Evolutionary conservation across 1,140 invertebrate species (phyloP).

Genomic region (Leptestheria dahalacensis): DNA sequence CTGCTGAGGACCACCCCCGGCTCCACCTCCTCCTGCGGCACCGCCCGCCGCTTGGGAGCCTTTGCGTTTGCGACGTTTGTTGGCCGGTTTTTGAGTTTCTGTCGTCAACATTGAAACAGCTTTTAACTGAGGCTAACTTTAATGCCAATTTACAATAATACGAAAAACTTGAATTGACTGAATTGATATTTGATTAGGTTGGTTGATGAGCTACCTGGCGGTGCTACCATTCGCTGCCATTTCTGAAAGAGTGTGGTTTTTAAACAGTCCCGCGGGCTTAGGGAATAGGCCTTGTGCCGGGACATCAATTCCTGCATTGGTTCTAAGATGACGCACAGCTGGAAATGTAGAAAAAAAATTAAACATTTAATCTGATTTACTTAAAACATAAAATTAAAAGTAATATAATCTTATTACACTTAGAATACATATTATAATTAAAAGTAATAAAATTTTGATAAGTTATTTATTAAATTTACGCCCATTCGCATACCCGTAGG

Average conservation of each 20-base stretch:
- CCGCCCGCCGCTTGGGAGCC: slow-evolving; percentile 48
- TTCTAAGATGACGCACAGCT: slow-evolving; percentile 95
- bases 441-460: neutral
- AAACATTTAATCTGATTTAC: no score
- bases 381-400: no score
- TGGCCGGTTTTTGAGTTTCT: slow-evolving; percentile 86
- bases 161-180: no score
- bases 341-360: slow-evolving; percentile 26
- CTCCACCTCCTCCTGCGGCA: slow-evolving; percentile 41
- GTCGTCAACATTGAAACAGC: neutral
- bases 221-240: slow-evolving; percentile 96
- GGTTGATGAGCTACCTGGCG: slow-evolving; percentile 89
- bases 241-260: slow-evolving; percentile 98
- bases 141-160: no score
- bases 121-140: no score
- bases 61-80: slow-evolving; percentile 91
- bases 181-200: no score
- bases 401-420: no score
- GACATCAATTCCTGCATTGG: slow-evolving; percentile 99
- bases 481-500: slow-evolving; percentile 64
- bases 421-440: slow-evolving; percentile 23
- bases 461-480: neutral
- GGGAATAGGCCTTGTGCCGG: slow-evolving; percentile 88
- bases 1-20: slow-evolving; percentile 32
- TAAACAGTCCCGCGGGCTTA: slow-evolving; percentile 88